Base-by-base conservation (phyloP, 2,797 vertebrate genomes). In the Phataginus tricuspis region DNA sequence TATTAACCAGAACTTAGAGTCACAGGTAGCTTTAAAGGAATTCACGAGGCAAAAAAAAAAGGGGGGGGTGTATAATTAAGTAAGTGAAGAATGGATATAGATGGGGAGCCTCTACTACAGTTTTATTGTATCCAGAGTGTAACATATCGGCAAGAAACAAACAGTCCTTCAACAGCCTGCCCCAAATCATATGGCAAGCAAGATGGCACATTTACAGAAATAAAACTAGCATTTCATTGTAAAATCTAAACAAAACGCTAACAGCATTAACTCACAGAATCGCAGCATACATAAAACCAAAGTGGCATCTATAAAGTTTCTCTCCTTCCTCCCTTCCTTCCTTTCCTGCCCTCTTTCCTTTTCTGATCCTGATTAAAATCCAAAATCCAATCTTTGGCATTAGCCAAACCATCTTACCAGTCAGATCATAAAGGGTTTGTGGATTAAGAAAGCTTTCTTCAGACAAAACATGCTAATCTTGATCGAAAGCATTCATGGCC, bases 381-480 rank as follows among this genome's bases (percentile, higher is more conserved):
- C 53, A 34, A 84, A 93, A 59, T 71, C 42, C 9, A 9, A 84
- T 86, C 68, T 64, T n/a, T 51, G 93, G 72, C 29, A 55, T 71
- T n/a, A 75, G 53, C n/a, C 34, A 59, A 80, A 90, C 87, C 39
- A 92, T 64, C n/a, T 89, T 53, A 79, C 11, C 14, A 82, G 27
- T 91, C 21, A 89, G 64, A 86, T 82, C 29, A 86, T 91, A 93
- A 88, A 79, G 42, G 4, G 34, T 11, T 27, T 8, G 4, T 27
- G 57, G 37, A 71, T 97, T 79, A 80, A 88, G 72, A 68, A 80
- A 29, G 21, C 8, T 61, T 88, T 88, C 39, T 89, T 83, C 21
- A 89, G n/a, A 78, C n/a, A 79, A 82, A 97, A 83, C 27, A 51
- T 4, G 39, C 82, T 71, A 37, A 71, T 66, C 37, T 61, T 90